Percentiles rank a stretch among this genome's conserved stretches.
phyloP scores from a whole-genome alignment of 2,888 invertebrate species.

The Leptogaster cylindrica region DNA sequence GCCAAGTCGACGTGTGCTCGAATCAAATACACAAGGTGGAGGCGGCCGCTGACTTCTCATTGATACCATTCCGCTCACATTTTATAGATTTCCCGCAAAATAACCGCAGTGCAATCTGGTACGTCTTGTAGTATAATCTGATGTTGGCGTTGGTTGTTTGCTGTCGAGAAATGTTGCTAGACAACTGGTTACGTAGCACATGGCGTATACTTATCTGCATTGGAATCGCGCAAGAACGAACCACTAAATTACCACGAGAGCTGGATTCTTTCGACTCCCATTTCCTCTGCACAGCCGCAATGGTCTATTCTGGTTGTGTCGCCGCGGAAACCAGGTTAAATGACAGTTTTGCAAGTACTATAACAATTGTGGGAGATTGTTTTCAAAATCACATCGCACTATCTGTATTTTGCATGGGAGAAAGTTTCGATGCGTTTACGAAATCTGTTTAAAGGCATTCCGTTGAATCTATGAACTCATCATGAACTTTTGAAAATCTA shows the following conservation, averaged over 20 bases:
- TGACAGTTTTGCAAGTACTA: background rate
- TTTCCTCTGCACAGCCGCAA: background rate
- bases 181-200: background rate
- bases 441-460: conserved; percentile 1
- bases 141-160: background rate
- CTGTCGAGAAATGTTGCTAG: conserved; percentile 6
- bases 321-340: background rate
- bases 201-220: background rate
- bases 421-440: conserved; percentile 19
- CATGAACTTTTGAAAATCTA: too few species aligned
- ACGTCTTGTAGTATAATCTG: background rate
- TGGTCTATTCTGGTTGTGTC: background rate
- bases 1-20: background rate
- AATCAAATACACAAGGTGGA: background rate
- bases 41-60: background rate
- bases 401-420: background rate
- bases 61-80: background rate
- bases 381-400: background rate
- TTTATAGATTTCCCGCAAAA: background rate
- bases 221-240: conserved; percentile 14
- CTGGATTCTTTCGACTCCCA: background rate
- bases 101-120: background rate
- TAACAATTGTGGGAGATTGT: conserved; percentile 10
- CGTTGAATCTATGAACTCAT: too few species aligned
- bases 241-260: conserved; percentile 12